A percentile compares a stretch with the other conserved stretches of the same genome.
Evolutionary conservation across 2,113 vertebrate species (phyloP).

Genomic region (Gasterosteus aculeatus): DNA sequence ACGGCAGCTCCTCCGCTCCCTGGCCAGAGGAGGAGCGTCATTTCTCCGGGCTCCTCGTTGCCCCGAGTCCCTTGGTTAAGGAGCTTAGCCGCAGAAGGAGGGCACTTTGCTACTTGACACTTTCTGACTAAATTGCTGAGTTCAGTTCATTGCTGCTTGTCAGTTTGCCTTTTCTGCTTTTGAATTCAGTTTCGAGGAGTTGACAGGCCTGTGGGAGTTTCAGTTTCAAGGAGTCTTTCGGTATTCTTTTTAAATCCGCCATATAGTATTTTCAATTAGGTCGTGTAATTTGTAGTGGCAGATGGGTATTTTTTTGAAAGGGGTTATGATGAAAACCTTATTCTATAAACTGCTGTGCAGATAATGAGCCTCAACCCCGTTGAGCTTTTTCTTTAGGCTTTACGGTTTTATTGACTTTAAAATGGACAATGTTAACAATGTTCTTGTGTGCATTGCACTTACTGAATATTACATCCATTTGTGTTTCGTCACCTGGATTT

Average conservation of each 20-base stretch:
- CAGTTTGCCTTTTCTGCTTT: constrained; percentile 28
- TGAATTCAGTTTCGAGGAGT: constrained; percentile 11
- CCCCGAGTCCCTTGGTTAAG: constrained; percentile 15
- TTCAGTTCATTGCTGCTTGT: constrained; percentile 29
- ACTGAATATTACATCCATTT: neutral
- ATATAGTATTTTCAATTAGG: constrained; percentile 15
- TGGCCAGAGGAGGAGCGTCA: constrained; percentile 3
- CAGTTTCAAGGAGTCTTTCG: constrained; percentile 28
- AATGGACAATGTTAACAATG: neutral
- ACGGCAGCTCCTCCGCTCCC: constrained; percentile 24
- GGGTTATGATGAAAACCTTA: constrained; percentile 17
- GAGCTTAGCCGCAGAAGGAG: constrained; percentile 1
- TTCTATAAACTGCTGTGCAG: constrained; percentile 28
- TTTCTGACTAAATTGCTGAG: constrained; percentile 39
- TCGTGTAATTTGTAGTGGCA: constrained; percentile 25
- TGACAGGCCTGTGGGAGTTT: constrained; percentile 43
- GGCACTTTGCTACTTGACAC: neutral
- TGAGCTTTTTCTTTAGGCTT: constrained; percentile 12
- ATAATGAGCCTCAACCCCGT: constrained; percentile 34
- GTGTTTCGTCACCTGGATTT: constrained; percentile 9
- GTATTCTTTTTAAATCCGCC: constrained; percentile 23
- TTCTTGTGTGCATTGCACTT: constrained; percentile 14
- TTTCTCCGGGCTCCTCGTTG: neutral
- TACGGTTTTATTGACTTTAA: constrained; percentile 34
- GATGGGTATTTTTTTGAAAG: constrained; percentile 31